Base-by-base conservation (phyloP, 2,113 vertebrate species). In the Podarcis raffonei region DNA sequence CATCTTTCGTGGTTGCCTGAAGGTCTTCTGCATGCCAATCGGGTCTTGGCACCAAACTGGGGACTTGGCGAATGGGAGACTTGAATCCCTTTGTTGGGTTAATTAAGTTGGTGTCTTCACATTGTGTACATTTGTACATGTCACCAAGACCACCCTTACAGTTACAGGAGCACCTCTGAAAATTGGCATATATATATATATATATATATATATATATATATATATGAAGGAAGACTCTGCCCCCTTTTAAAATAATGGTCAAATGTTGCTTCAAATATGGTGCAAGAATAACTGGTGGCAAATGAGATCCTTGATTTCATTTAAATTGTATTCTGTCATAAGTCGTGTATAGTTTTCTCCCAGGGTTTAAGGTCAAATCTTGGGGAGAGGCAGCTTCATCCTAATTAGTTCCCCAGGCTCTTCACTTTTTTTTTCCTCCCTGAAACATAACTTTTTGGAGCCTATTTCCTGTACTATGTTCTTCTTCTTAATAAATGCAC, bases 401-500 rank as follows among this genome's bases (percentile, higher is more conserved):
- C 81, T 92, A 91, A 94, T 96, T 94, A 96, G 91, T 93, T 96
- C 92, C 89, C 92, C 59, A 91, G 91, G 11, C 8, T 83, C 83
- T 94, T 88, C 91, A 53, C 80, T 94, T 94, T 91, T 48, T 22
- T 2, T 11, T 2, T 32, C 35, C 37, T 65, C 53, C 8, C 6
- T 65, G 80, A 83, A 88, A 94, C 95, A 91, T 0, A 15, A 13
- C 65, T 92, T 91, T 83, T 74, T 75, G 68, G 48, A 92, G 88
- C 94, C 42, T 79, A 80, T 93, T 96, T 95, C 68, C 85, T 87
- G 87, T 82, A 71, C 92, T 84, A 93, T 95, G 95, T 94, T 95
- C 90, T 93, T 78, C 27, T n/a, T 76, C 92, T 92, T 93, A 90
- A 94, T 93, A 90, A 94, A 94, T 94, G 89, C 95, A 93, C 90